Evolutionary conservation across 2,888 invertebrate genomes (phyloP).

Genomic region (Oligia latruncula): DNA sequence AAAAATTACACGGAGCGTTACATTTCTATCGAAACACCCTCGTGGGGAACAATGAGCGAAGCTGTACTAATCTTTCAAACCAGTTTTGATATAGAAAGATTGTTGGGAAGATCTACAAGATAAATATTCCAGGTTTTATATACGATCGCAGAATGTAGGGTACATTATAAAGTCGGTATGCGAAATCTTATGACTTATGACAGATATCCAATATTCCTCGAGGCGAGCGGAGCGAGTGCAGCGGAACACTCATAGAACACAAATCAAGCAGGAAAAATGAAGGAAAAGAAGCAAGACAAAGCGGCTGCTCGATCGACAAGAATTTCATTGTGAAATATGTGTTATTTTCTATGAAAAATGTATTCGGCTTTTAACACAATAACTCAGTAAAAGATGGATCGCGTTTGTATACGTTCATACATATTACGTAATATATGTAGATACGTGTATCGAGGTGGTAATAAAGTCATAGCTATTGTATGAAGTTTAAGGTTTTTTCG

Average conservation of each 20-base stretch:
- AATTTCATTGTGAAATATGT: slow-evolving; percentile 85
- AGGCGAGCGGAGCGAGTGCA: slow-evolving; percentile 78
- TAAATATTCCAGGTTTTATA: slow-evolving; percentile 67
- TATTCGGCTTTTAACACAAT: slow-evolving; percentile 81
- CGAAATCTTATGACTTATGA: slow-evolving; percentile 84
- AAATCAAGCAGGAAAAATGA: slow-evolving; percentile 83
- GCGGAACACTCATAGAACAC: slow-evolving; percentile 83
- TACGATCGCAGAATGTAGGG: slow-evolving; percentile 71
- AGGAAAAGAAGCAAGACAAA: slow-evolving; percentile 83
- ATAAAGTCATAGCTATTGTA: slow-evolving; percentile 46
- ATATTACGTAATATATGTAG: slow-evolving; percentile 30
- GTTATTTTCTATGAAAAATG: slow-evolving; percentile 84
- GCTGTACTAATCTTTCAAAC: slow-evolving; percentile 54
- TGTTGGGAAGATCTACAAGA: slow-evolving; percentile 64
- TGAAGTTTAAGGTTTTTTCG: neutral
- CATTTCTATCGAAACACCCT: slow-evolving; percentile 49
- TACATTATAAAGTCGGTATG: slow-evolving; percentile 80
- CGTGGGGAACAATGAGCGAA: slow-evolving; percentile 40
- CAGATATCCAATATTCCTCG: slow-evolving; percentile 86
- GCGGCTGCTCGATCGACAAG: slow-evolving; percentile 83
- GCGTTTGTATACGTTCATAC: slow-evolving; percentile 56
- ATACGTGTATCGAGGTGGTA: slow-evolving; percentile 39
- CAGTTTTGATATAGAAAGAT: slow-evolving; percentile 59
- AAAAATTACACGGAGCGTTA: slow-evolving; percentile 65
- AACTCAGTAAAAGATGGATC: slow-evolving; percentile 70